Evolutionary conservation across 2,888 invertebrate species (phyloP), one percentile per base, ranked within the genome.

Genomic region (Omphaloscelis lunosa): DNA sequence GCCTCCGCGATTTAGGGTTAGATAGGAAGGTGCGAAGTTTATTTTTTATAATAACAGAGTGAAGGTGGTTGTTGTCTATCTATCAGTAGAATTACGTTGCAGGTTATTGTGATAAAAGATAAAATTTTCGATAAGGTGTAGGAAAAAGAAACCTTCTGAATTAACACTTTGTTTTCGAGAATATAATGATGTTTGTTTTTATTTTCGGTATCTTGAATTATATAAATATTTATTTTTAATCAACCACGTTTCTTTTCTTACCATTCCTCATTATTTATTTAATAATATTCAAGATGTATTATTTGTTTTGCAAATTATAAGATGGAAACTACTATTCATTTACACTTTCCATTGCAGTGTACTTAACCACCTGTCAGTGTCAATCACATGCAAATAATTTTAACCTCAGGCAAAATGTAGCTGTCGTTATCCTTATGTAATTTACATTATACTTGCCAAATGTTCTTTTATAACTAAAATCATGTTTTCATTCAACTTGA

Each of bases 1-100:
- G 95, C 96, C 96, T 94, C 94, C 93, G 92, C 94, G 95, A 96
- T 96, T 91, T 91, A 91, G 93, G 94, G 94, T 91, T 91, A 93
- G 96, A 96, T 96, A 95, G 82, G 89, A 86, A 93, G 93, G 93
- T 94, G 94, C 93, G 92, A 93, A 94, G 93, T 95, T 94, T 93
- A 93, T 94, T 94, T 91, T 93, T 90, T 90, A 88, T 94, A 95
- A 95, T 95, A 92, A 95, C 91, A 90, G 92, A 92, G 90, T 89
- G 75, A 74, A 79, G 84, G 76, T 78, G 72, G 88, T 85, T 76
- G 86, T 89, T 92, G 90, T 93, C 93, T 93, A 91, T 92, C 92
- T 92, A 93, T 91, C 91, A 86, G 69, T 85, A 77, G 81, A 81
- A 78, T 80, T 83, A 85, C 63, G 73, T 67, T 81, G 61, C 67